phyloP scores from a whole-genome alignment of 2,797 vertebrate genomes.

The Coranthus polyacanthus region DNA sequence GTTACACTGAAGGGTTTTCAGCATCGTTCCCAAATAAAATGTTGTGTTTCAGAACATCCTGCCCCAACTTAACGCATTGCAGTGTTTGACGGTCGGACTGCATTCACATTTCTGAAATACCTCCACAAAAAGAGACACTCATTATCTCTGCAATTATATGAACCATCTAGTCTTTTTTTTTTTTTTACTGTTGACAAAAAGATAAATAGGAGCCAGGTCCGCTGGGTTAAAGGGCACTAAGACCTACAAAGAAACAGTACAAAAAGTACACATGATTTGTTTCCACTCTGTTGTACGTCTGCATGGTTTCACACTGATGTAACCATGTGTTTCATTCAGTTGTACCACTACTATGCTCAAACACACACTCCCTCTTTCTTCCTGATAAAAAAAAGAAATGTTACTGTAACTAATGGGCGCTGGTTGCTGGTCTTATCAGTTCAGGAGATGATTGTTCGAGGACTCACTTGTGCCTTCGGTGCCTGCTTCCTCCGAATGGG shows the following conservation, averaged over 20 bases:
- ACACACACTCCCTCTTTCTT: conserved; percentile 1
- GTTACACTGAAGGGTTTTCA: no score
- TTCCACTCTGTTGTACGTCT: conserved; percentile 2
- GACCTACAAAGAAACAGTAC: not conserved
- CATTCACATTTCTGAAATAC: no score
- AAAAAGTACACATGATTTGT: not conserved
- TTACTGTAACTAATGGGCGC: not conserved
- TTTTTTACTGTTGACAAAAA: no score
- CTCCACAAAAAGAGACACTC: not conserved
- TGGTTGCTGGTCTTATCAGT: not conserved
- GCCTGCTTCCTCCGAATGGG: not conserved
- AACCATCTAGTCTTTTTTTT: no score
- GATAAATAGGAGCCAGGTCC: no score
- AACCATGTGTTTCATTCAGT: conserved; percentile 57
- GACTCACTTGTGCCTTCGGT: not conserved
- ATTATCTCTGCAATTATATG: no score
- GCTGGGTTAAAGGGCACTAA: not conserved
- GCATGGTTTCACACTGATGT: conserved; percentile 38
- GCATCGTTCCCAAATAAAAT: no score
- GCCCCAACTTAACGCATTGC: no score
- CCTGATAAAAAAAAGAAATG: conserved; percentile 17
- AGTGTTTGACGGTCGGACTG: no score
- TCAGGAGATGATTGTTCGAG: conserved; percentile 8
- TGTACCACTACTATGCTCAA: conserved; percentile 22
- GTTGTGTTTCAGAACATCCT: not conserved